These are phyloP conservation scores for Glyphotaelius pellucidus DNA, from an alignment of 2,888 invertebrate species.

Conservation along the genomic window DNA sequence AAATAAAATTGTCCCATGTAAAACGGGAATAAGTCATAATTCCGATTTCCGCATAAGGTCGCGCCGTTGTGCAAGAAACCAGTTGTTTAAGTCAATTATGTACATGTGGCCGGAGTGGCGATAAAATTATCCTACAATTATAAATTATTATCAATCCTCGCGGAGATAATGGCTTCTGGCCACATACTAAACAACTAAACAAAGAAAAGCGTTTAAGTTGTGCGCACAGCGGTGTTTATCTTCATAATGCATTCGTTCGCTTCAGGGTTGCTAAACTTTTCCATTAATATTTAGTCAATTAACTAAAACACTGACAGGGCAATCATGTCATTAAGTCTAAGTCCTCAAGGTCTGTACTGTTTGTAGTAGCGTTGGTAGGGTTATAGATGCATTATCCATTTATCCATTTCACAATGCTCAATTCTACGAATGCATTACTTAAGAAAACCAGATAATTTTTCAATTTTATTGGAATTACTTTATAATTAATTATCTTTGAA, in stretches of 20 bases:
- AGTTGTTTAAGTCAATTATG: constrained; percentile 3
- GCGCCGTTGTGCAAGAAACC: constrained; percentile 1
- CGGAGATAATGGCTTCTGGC: background rate
- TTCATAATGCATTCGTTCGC: background rate
- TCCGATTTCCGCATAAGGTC: constrained; percentile 15
- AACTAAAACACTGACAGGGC: background rate
- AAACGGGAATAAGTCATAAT: background rate
- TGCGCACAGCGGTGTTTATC: background rate
- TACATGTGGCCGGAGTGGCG: background rate
- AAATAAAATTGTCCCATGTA: background rate
- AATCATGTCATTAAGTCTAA: background rate
- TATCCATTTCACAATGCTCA: too few species aligned
- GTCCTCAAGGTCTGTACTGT: background rate
- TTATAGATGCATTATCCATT: background rate
- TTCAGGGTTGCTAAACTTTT: background rate
- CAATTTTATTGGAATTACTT: too few species aligned
- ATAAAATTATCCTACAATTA: constrained; percentile 22
- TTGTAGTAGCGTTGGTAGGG: background rate
- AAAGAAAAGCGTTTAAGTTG: background rate
- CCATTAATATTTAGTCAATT: background rate
- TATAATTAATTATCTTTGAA: too few species aligned
- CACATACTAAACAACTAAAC: background rate
- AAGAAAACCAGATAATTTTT: too few species aligned
- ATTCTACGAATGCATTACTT: background rate
- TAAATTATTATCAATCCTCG: constrained; percentile 15